Conservation (phyloP, 2,113 vertebrate species). For the Hippocampus abdominalis region DNA sequence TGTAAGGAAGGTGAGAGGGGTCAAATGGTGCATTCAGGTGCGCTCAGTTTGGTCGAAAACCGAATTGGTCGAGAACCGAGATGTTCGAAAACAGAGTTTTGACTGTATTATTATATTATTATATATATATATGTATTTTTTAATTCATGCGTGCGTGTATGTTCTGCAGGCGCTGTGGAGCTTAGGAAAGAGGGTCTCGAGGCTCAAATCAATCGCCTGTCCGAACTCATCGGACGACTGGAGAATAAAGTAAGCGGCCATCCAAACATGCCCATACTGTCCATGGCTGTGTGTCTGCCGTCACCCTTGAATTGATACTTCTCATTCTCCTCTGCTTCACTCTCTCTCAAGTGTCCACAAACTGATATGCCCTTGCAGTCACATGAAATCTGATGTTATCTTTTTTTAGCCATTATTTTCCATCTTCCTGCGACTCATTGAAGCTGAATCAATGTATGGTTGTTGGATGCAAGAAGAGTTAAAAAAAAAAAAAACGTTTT, state of each 20-base stretch:
- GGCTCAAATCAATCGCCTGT: constrained; percentile 87
- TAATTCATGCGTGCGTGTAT: background rate
- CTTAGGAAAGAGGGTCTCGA: constrained; percentile 87
- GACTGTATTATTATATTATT: too few relatives aligned
- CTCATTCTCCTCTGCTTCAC: background rate
- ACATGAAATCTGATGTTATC: background rate
- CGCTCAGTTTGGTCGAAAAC: too few relatives aligned
- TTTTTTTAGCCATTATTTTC: background rate
- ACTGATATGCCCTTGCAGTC: background rate
- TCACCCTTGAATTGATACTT: background rate
- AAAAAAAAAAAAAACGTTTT: too few relatives aligned
- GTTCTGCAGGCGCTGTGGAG: constrained; percentile 71
- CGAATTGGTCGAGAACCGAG: too few relatives aligned
- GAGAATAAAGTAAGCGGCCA: constrained; percentile 84
- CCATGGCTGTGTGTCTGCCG: background rate
- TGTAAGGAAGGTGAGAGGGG: too few relatives aligned
- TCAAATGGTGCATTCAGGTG: too few relatives aligned
- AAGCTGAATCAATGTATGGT: background rate
- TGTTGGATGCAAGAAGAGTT: background rate
- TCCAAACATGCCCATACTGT: background rate
- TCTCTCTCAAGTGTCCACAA: background rate
- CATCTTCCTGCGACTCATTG: background rate
- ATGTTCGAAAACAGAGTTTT: too few relatives aligned
- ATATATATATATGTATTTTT: background rate
- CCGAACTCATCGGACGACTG: constrained; percentile 88